Base-by-base conservation (phyloP, 1,140 invertebrate genomes). In the Pomacea maculata region DNA sequence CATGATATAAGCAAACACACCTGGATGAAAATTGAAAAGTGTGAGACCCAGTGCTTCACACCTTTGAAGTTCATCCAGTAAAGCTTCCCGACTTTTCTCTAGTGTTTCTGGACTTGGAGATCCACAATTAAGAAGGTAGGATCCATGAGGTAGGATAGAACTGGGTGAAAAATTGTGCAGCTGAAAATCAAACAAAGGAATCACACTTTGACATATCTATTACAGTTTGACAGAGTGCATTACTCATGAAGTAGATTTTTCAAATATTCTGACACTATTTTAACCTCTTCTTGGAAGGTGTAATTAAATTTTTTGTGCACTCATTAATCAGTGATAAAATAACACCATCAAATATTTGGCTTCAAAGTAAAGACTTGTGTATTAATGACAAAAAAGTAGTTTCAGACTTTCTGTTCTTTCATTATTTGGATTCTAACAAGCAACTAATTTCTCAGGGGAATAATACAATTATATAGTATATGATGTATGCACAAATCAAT, bases 1-100 rank as follows among this genome's bases (percentile, higher is more conserved):
- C 67, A 79, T 45, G 34, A 6, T 65, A 55, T 34, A 61, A 17
- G 74, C 74, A 61, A 45, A 19, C 64, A 77, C 81, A 92, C 93
- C 93, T 80, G 93, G 93, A 85, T 93, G 93, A 76, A 93, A 93
- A 82, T 93, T 93, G 85, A 90, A 93, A n/a, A 92, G 85, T 45
- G 84, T 86, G 17, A 93, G 89, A 25, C 92, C 92, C 6, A 93
- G 87, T 65, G 87, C 86, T 80, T 93, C 91, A 88, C 93, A 93
- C 67, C 92, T 83, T 77, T 88, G 81, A 21, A 93, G 85, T 75
- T 93, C 93, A 82, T 93, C 93, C 11, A 93, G 78, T 29, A 93
- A 84, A 14, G 87, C 83, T 34, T 86, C 87, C 63, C 92, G 77
- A 81, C 92, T 93, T 81, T 93, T 93, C 67, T 86, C 80, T 64